phyloP scores from a whole-genome alignment of 1,140 invertebrate species.

The Drosophila mauritiana region DNA sequence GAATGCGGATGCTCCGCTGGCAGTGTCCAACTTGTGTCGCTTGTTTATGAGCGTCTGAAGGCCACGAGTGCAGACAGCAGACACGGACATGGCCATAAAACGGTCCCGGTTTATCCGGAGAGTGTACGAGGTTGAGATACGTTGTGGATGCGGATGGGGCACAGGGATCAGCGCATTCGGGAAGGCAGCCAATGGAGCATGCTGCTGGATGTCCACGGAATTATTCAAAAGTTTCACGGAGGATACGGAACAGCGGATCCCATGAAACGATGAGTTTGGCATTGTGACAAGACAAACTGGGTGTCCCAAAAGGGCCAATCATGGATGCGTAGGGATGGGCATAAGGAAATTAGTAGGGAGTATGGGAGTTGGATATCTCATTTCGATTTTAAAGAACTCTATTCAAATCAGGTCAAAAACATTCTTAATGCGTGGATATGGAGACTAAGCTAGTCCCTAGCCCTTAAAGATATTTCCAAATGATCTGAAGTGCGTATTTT shows the following conservation, averaged over 20 bases:
- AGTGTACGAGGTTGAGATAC: slow-evolving; percentile 26
- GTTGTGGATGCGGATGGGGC: slow-evolving; percentile 2
- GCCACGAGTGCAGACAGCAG: slow-evolving; percentile 60
- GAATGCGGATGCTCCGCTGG: slow-evolving; percentile 20
- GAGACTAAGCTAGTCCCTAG: background rate
- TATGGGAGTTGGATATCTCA: background rate
- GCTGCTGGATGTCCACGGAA: slow-evolving; percentile 46
- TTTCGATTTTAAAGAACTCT: background rate
- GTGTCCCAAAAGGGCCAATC: slow-evolving; percentile 2
- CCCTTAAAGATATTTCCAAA: background rate
- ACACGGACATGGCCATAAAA: slow-evolving; percentile 63
- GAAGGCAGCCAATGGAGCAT: slow-evolving; percentile 46
- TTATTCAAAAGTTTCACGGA: slow-evolving; percentile 55
- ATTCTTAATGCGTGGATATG: background rate
- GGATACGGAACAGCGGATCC: background rate
- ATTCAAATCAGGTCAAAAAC: background rate
- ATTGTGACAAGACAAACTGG: slow-evolving; percentile 47
- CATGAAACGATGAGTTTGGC: slow-evolving; percentile 33
- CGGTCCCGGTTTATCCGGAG: slow-evolving; percentile 23
- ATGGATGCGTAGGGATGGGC: background rate
- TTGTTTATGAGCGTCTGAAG: slow-evolving; percentile 78
- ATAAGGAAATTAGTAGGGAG: background rate
- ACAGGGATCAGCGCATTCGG: slow-evolving; percentile 31
- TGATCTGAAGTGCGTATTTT: background rate
- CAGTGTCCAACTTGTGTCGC: slow-evolving; percentile 56